These are phyloP conservation scores for Prosapia bicincta DNA, from an alignment of 2,888 invertebrate genomes.

Conservation along the genomic window DNA sequence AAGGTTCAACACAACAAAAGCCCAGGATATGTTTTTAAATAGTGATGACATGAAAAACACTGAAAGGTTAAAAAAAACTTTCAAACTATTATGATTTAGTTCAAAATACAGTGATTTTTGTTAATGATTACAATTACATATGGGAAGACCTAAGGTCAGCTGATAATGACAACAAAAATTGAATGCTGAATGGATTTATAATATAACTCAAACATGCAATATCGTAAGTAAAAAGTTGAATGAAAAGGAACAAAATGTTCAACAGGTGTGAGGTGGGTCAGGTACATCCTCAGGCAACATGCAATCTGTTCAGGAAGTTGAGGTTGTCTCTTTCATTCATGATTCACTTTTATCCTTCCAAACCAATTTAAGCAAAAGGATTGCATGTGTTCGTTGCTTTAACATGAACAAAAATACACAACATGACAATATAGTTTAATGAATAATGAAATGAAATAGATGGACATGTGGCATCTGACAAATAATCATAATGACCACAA, in stretches of 20 bases:
- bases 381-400: neutral
- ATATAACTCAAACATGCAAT: neutral
- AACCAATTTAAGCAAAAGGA: neutral
- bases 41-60: neutral
- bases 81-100: neutral
- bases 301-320: neutral
- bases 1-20: too few relatives aligned
- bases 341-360: neutral
- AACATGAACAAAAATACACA: neutral
- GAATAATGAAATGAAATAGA: neutral
- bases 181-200: neutral
- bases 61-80: neutral
- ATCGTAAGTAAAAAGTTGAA: neutral
- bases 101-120: neutral
- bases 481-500: too few relatives aligned
- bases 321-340: neutral
- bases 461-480: too few relatives aligned
- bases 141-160: neutral
- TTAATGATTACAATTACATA: neutral
- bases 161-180: neutral
- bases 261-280: neutral
- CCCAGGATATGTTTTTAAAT: too few relatives aligned
- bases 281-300: neutral
- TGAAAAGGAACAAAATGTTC: neutral
- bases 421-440: neutral